A percentile compares a stretch with the other conserved stretches of the same genome.
Evolutionary conservation across 1,140 invertebrate genomes (phyloP).

Genomic region (Zeugodacus cucurbitae): DNA sequence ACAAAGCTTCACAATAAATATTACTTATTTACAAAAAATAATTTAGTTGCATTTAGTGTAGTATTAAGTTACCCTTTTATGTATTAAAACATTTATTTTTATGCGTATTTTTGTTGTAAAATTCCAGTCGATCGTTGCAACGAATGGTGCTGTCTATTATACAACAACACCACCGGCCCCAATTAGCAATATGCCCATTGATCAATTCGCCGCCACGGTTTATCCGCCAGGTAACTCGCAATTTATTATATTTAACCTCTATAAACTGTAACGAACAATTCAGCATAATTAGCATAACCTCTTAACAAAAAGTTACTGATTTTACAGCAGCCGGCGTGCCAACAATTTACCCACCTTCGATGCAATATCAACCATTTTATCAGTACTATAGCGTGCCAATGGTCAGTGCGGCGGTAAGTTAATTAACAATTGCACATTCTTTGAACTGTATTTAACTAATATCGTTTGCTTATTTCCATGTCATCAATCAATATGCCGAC

Average conservation of each 20-base stretch:
- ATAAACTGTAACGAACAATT: conserved; percentile 20
- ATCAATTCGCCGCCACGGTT: conserved; percentile 65
- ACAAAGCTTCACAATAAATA: too few relatives aligned
- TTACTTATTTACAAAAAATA: too few relatives aligned
- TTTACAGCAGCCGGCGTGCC: conserved; percentile 65
- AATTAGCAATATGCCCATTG: conserved; percentile 65
- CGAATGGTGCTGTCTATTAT: conserved; percentile 66
- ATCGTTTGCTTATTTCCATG: background rate
- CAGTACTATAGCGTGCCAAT: conserved; percentile 67
- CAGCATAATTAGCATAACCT: conserved; percentile 19
- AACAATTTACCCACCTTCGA: conserved; percentile 66
- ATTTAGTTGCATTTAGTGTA: too few relatives aligned
- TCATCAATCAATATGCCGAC: background rate
- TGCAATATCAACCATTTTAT: conserved; percentile 67
- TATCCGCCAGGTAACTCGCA: conserved; percentile 62
- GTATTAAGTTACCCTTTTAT: too few relatives aligned
- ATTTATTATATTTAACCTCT: conserved; percentile 8
- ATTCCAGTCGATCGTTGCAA: conserved; percentile 63
- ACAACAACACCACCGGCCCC: conserved; percentile 65
- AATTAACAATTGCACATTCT: background rate
- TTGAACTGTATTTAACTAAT: background rate
- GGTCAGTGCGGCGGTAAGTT: conserved; percentile 53
- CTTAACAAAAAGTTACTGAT: conserved; percentile 50
- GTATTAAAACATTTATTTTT: background rate
- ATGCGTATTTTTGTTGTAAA: background rate